Evolutionary conservation across 1,140 invertebrate genomes (phyloP).

Genomic region (Pseudomyrmex cubaensis): DNA sequence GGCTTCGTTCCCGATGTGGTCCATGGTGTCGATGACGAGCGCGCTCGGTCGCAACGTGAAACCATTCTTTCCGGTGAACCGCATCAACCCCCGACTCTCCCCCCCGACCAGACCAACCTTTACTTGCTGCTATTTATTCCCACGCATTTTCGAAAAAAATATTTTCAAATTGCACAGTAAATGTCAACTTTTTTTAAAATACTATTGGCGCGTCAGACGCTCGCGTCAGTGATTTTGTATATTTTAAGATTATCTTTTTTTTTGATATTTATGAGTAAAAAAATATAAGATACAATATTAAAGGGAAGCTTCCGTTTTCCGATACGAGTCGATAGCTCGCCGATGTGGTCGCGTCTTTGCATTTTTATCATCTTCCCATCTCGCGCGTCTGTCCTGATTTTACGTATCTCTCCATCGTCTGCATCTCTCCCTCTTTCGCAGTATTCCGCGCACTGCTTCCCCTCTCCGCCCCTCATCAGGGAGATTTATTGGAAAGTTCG

Average conservation of each 20-base stretch:
- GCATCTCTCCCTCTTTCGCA: neutral
- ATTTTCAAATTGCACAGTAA: too few relatives aligned
- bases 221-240: too few relatives aligned
- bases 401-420: conserved; percentile 48
- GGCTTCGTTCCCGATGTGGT: conserved; percentile 41
- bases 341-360: conserved; percentile 6
- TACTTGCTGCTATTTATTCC: too few relatives aligned
- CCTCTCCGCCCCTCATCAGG: conserved; percentile 17
- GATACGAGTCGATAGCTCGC: neutral
- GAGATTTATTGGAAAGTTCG: conserved; percentile 70
- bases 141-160: too few relatives aligned
- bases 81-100: conserved; percentile 27
- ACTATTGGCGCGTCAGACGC: too few relatives aligned
- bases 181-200: too few relatives aligned
- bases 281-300: too few relatives aligned
- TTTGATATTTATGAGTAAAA: too few relatives aligned
- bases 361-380: neutral
- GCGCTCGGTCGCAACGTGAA: conserved; percentile 63
- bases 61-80: conserved; percentile 66
- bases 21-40: conserved; percentile 71
- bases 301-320: conserved; percentile 5
- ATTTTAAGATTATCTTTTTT: too few relatives aligned
- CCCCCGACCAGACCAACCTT: neutral
- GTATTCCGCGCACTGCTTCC: neutral
- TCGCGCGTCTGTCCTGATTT: conserved; percentile 46